Evolutionary conservation across 2,113 vertebrate species (phyloP).

Genomic region (Micromys minutus): DNA sequence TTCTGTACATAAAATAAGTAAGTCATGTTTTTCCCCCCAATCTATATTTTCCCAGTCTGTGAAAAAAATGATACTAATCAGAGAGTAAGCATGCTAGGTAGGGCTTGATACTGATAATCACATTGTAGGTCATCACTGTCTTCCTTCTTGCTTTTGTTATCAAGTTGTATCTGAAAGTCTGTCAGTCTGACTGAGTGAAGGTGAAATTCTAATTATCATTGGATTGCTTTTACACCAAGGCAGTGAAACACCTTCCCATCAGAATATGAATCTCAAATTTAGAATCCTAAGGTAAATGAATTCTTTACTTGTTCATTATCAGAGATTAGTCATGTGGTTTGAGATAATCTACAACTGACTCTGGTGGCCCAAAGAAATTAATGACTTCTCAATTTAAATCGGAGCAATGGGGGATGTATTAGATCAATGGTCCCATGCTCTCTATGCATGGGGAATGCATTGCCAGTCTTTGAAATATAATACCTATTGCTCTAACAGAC

Average conservation of each 20-base stretch:
- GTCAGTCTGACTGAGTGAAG: not conserved
- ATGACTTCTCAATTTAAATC: constrained; percentile 73
- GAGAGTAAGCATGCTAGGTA: not conserved
- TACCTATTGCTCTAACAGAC: not conserved
- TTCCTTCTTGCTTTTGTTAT: not conserved
- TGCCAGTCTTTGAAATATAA: constrained; percentile 21
- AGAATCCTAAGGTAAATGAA: constrained; percentile 66
- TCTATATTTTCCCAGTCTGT: not conserved
- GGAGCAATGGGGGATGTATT: not conserved
- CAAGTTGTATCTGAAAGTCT: not conserved
- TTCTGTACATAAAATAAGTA: rapidly evolving
- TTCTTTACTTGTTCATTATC: constrained; percentile 65
- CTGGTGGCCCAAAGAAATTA: constrained; percentile 55
- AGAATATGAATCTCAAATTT: constrained; percentile 52
- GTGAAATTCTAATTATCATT: not conserved
- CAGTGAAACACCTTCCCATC: not conserved
- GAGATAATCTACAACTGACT: constrained; percentile 61
- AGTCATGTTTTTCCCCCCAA: not conserved
- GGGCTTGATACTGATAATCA: not conserved
- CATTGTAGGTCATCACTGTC: not conserved
- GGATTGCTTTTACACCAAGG: not conserved
- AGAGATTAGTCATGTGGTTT: constrained; percentile 66
- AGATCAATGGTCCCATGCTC: not conserved
- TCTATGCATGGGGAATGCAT: not conserved
- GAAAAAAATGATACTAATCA: not conserved